Conservation (phyloP, 2,888 invertebrate species). For the Drosophila cognata region DNA sequence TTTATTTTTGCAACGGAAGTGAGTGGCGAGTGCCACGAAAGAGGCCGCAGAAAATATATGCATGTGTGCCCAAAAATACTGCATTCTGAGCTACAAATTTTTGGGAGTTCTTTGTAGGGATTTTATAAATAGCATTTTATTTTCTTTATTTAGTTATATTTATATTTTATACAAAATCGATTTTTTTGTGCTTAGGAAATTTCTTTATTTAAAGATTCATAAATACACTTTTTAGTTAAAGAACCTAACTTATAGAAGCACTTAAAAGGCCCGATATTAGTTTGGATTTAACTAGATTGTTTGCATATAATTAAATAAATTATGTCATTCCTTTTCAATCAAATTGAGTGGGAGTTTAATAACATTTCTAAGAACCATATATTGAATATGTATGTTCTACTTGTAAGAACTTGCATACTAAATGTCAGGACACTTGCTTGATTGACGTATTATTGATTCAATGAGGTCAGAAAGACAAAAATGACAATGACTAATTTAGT, state of each 20-base stretch:
- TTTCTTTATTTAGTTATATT: neutral
- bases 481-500: neutral
- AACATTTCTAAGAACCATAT: neutral
- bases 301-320: slow-evolving; percentile 8
- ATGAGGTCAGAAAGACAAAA: neutral
- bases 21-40: slow-evolving; percentile 43
- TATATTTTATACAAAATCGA: slow-evolving; percentile 1
- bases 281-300: neutral
- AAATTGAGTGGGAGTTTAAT: slow-evolving; percentile 4
- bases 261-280: neutral
- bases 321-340: slow-evolving; percentile 3
- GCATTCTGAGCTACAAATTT: slow-evolving; percentile 2
- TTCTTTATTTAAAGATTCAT: neutral
- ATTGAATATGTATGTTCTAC: slow-evolving; percentile 20
- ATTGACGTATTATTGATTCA: slow-evolving; percentile 1
- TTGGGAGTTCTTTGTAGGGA: neutral
- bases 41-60: slow-evolving; percentile 31
- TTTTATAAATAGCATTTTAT: neutral
- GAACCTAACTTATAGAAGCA: neutral
- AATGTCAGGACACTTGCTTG: neutral
- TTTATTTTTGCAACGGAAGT: slow-evolving; percentile 69
- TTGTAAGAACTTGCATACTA: neutral
- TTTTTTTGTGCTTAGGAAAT: neutral
- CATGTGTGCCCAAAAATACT: slow-evolving; percentile 20
- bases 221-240: neutral